Evolutionary conservation across 2,113 vertebrate species (phyloP).

Genomic region (Apodemus speciosus): DNA sequence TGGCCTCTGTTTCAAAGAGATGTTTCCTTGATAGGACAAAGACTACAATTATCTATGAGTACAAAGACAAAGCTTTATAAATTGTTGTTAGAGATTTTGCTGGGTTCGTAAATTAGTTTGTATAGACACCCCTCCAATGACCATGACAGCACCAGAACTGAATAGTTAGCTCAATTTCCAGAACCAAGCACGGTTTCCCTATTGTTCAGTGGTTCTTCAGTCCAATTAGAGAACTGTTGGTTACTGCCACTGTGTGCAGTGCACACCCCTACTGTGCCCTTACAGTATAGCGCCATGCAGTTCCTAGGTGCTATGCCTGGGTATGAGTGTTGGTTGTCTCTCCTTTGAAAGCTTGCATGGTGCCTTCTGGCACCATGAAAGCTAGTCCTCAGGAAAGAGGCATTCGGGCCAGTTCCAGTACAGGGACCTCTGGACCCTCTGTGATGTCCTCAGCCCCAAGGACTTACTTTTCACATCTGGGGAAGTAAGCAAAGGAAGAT

Average conservation of each 20-base stretch:
- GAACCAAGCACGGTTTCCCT: not conserved
- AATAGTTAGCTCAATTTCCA: not conserved
- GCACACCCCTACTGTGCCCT: not conserved
- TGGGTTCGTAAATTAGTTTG: not conserved
- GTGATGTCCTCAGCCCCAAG: too few species aligned
- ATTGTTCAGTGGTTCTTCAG: not conserved
- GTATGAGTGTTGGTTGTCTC: too few species aligned
- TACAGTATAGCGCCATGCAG: not conserved
- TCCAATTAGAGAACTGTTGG: not conserved
- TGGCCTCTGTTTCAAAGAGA: not conserved
- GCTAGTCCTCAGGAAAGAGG: too few species aligned
- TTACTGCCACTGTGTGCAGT: not conserved
- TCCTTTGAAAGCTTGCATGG: too few species aligned
- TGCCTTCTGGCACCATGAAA: too few species aligned
- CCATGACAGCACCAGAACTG: not conserved
- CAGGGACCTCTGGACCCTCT: too few species aligned
- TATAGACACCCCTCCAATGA: not conserved
- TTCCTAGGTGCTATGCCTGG: too few species aligned
- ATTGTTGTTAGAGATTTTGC: not conserved
- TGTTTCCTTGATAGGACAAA: not conserved
- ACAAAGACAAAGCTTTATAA: not conserved
- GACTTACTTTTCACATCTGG: too few species aligned
- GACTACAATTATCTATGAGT: not conserved
- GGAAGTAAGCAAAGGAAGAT: too few species aligned
- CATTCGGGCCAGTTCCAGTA: too few species aligned